phyloP scores from a whole-genome alignment of 2,113 vertebrate genomes.

The Urocynchramus pylzowi region DNA sequence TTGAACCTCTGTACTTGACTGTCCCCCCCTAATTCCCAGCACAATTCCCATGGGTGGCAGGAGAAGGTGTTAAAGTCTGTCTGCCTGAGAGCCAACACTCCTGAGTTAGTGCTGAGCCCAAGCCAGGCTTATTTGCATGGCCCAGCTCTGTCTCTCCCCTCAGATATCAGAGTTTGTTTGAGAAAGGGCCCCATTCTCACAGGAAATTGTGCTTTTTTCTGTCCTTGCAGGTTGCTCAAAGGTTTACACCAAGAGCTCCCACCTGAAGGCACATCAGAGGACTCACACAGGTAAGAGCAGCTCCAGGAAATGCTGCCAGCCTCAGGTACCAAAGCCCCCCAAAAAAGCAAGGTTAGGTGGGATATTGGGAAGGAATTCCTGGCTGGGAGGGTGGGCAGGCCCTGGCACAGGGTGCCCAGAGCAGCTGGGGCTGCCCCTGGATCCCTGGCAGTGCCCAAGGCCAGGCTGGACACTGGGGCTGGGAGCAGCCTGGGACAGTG shows the following conservation, averaged over 20 bases:
- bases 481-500: neutral
- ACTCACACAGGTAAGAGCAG: conserved; percentile 86
- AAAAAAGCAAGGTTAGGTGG: fast-evolving
- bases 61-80: neutral
- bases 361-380: neutral
- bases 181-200: neutral
- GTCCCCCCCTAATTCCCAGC: neutral
- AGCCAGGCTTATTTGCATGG: neutral
- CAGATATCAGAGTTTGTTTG: neutral
- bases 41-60: neutral
- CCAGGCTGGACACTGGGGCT: fast-evolving
- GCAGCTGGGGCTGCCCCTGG: neutral
- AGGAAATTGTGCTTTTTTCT: neutral
- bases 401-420: neutral
- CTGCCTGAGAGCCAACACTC: neutral
- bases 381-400: fast-evolving
- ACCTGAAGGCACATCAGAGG: conserved; percentile 91
- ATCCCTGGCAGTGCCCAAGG: neutral
- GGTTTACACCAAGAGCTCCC: conserved; percentile 95
- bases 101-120: neutral
- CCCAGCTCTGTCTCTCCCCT: neutral
- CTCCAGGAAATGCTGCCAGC: neutral
- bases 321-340: neutral
- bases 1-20: neutral
- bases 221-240: conserved; percentile 82